Base-by-base conservation (phyloP, 2,113 vertebrate genomes). In the Sylvilagus bachmani region DNA sequence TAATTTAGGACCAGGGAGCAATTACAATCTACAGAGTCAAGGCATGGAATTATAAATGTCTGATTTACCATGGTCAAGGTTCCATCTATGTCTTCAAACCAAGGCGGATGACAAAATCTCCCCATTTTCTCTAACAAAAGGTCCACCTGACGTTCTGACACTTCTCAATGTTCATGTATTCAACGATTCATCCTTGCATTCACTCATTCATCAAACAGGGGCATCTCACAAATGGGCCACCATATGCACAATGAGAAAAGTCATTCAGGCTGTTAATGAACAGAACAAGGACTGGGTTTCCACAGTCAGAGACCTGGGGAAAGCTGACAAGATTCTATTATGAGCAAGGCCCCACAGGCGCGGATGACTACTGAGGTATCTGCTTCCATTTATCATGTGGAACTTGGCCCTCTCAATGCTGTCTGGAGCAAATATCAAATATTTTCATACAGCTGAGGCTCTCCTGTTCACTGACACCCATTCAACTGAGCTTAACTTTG, bases 1-100 rank as follows among this genome's bases (percentile, higher is more conserved):
- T 95, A 53, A 85, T 89, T 95, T 84, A 93, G 84, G 94, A 89
- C 55, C 58, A 86, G 51, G 74, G 92, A 92, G 93, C 55, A 96
- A 91, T 88, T 89, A 92, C n/a, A 93, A n/a, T 71, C 67, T 24
- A 82, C 19, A 53, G 29, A 94, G 84, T 62, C n/a, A 36, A 67
- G 44, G 67, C 53, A 85, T 90, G 51, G 85, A 94, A 86, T 90
- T 81, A 88, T 22, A n/a, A 93, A 85, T 36, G 51, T 88, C 81
- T 79, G 33, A 87, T 86, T 96, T 74, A 24, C 64, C 38, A 71
- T 5, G 12, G 69, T 90, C 87, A 92, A 97, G 87, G 88, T 58
- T n/a, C 87, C 8, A 11, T 74, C 36, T 73, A 14, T 67, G 62
- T 83, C 73, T 79, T 95, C 36, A 88, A 93, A 82, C 10, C 44